A percentile compares a stretch with the other conserved stretches of the same genome.
Conservation (phyloP, 2,113 vertebrate genomes). For the Sterna hirundo region DNA sequence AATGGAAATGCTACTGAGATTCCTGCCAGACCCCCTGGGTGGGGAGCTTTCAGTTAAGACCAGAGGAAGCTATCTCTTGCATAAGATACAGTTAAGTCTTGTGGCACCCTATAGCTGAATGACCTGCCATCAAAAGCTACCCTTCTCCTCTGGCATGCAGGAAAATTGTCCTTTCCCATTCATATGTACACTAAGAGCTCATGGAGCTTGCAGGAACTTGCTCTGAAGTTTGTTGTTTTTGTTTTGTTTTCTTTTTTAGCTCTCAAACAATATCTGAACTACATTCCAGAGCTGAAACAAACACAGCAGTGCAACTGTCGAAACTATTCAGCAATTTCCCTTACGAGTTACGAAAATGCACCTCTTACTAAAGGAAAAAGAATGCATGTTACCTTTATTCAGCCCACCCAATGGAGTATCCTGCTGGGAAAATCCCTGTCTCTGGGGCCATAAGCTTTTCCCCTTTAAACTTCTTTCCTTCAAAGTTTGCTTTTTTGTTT, state of each 20-base stretch:
- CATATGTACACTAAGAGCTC: slow-evolving; percentile 81
- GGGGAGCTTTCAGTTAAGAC: slow-evolving; percentile 57
- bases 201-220: slow-evolving; percentile 16
- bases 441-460: neutral
- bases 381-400: neutral
- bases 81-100: slow-evolving; percentile 68
- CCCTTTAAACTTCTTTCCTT: neutral
- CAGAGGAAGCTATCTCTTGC: slow-evolving; percentile 64
- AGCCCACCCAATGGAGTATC: neutral
- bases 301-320: neutral
- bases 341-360: neutral
- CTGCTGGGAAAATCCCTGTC: slow-evolving; percentile 7
- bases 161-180: slow-evolving; percentile 78
- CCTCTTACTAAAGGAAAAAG: neutral
- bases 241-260: neutral
- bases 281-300: slow-evolving; percentile 41
- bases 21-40: slow-evolving; percentile 55
- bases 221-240: slow-evolving; percentile 37
- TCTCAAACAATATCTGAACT: neutral
- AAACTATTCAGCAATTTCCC: slow-evolving; percentile 4
- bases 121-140: slow-evolving; percentile 74
- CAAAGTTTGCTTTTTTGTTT: neutral
- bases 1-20: slow-evolving; percentile 67
- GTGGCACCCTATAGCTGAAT: slow-evolving; percentile 70
- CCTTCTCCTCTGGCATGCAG: slow-evolving; percentile 81